Percentiles rank a stretch among this genome's conserved stretches.
phyloP scores from a whole-genome alignment of 2,113 vertebrate genomes.

The Dryoscopus gambensis region DNA sequence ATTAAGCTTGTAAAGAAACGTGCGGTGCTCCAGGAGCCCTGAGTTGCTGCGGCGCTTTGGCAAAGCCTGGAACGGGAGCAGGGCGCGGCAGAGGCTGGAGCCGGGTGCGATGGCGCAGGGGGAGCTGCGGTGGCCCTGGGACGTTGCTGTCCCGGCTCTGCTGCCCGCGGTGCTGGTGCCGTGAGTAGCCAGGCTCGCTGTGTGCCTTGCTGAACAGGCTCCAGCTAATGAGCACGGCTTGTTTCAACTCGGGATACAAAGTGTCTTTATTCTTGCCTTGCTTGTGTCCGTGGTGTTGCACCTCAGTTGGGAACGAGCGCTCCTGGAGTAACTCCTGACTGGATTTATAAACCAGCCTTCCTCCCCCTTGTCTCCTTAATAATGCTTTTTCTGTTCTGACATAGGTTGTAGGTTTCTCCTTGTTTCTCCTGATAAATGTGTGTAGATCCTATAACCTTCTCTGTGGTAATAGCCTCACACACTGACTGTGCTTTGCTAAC shows the following conservation, averaged over 20 bases:
- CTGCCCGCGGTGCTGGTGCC: fast-evolving
- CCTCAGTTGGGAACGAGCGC: background rate
- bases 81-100: background rate
- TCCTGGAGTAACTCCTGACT: background rate
- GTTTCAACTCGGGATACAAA: background rate
- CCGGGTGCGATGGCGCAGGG: background rate
- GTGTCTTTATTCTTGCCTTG: background rate
- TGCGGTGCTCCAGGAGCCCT: background rate
- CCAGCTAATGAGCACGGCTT: background rate
- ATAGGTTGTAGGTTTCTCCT: background rate
- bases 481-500: background rate
- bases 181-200: fast-evolving
- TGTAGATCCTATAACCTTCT: background rate
- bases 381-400: background rate
- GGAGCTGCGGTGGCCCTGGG: background rate
- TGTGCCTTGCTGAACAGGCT: background rate
- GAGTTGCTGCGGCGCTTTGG: background rate
- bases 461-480: background rate
- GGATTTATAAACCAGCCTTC: background rate
- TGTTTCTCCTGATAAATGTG: background rate
- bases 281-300: background rate
- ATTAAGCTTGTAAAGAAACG: fast-evolving
- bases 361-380: background rate
- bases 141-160: background rate
- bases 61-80: fast-evolving